Percentiles rank a stretch among this genome's conserved stretches.
Conservation (phyloP, 2,797 vertebrate genomes). For the Centropyge bicolor region DNA sequence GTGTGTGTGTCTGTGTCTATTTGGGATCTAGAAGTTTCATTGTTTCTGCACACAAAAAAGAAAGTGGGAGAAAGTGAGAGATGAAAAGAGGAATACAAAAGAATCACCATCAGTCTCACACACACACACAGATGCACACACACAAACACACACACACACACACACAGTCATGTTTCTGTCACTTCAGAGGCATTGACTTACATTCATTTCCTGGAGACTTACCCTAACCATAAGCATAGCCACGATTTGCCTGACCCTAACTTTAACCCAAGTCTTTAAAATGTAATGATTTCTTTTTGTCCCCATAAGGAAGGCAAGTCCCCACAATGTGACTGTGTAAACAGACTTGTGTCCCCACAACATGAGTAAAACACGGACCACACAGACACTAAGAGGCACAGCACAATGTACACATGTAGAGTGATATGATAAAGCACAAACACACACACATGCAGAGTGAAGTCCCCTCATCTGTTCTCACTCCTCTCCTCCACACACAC, state of each 20-base stretch:
- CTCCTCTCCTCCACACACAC: slow-evolving; percentile 15
- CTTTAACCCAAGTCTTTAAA: too few species aligned
- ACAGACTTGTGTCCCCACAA: too few species aligned
- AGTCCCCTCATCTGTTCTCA: slow-evolving; percentile 16
- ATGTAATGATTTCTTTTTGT: too few species aligned
- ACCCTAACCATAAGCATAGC: too few species aligned
- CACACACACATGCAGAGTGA: slow-evolving; percentile 1
- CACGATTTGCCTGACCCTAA: too few species aligned
- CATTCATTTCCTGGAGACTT: too few species aligned
- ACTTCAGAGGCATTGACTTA: too few species aligned
- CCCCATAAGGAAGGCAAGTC: too few species aligned
- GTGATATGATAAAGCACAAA: neutral
- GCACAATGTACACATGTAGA: neutral
- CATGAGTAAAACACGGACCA: too few species aligned
- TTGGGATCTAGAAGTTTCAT: neutral
- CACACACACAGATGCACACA: neutral
- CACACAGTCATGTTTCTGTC: too few species aligned
- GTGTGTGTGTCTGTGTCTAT: neutral
- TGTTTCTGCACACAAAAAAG: neutral
- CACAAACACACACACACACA: neutral
- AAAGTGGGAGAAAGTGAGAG: neutral
- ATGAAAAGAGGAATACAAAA: neutral
- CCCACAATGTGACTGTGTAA: too few species aligned
- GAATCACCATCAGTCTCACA: neutral
- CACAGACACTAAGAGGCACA: neutral